A percentile compares a stretch with the other conserved stretches of the same genome.
phyloP scores from a whole-genome alignment of 2,797 vertebrate species.

The Varecia variegata region DNA sequence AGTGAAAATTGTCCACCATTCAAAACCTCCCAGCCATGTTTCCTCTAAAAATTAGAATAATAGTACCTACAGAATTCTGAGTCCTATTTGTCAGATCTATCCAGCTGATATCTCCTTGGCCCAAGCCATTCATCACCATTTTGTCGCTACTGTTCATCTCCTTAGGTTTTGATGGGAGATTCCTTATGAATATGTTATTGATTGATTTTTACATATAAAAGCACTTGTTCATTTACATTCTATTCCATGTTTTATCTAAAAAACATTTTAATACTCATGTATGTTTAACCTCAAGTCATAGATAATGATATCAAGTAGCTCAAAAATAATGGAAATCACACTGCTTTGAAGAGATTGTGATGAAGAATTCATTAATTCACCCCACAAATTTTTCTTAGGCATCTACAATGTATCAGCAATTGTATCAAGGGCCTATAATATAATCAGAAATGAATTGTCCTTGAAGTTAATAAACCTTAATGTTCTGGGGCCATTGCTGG shows the following conservation, averaged over 20 bases:
- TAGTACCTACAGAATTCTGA: not conserved
- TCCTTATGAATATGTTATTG: not conserved
- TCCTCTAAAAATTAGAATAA: not conserved
- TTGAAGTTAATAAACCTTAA: not conserved
- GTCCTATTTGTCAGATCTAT: not conserved
- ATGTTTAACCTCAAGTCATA: not conserved
- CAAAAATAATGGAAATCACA: constrained; percentile 1
- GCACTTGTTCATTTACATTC: not conserved
- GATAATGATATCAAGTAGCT: not conserved
- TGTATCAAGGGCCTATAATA: not conserved
- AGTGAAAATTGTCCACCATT: not conserved
- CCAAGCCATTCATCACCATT: not conserved
- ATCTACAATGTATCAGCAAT: not conserved
- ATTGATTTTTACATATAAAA: not conserved
- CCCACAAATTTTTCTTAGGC: not conserved
- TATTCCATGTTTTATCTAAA: not conserved
- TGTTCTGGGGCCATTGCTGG: not conserved
- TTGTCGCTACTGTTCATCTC: not conserved
- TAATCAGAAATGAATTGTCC: not conserved
- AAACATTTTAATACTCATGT: not conserved
- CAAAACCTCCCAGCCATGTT: not conserved
- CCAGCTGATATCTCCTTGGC: not conserved
- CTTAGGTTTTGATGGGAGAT: not conserved
- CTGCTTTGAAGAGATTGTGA: not conserved
- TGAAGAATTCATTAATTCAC: constrained; percentile 48